Base-by-base conservation (phyloP, 2,888 invertebrate genomes). In the Pinctada fucata region DNA sequence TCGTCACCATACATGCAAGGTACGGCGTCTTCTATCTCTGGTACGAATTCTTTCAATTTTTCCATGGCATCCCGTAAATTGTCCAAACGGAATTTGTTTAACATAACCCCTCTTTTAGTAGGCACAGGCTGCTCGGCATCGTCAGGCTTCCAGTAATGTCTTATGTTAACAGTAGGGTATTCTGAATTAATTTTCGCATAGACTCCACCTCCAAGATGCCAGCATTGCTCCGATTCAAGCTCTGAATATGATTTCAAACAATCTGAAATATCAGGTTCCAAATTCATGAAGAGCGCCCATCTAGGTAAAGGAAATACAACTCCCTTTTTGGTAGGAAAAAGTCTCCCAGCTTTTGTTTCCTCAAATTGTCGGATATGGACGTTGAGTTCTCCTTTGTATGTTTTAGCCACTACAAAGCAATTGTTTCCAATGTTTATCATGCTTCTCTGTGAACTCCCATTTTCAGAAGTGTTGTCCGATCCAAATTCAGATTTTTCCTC, bases 101-200 rank as follows among this genome's bases (percentile, higher is more conserved):
- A 47, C 13, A 58, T 52, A 3, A 67, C 52, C 10, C 69, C 69
- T 69, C 70, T 75, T 58, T 48, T 69, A 63, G 75, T 75, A 8
- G 75, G 69, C 10, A 70, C 64, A 47, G 69, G 58, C 48, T 63
- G 58, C 5, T 48, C n/a, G 6, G 63, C 63, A 75, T 69, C 49
- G 13, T 52, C 16, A 48, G 75, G 75, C 63, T 69, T 69, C 69
- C 69, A 75, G 49, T 47, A 69, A 47, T 75, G 69, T 75, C 75
- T 52, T 45, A 75, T 75, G 48, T 75, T 70, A 5, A 75, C 65
- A 5, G 65, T 65, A 8, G 73, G 49, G 16, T 65, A 65, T 2
- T 31, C 50, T 4, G 58, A 45, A 51, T 51, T 71, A 6, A 63
- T 16, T 45, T 68, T 51, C n/a, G 71, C 76, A 16, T 65, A 71